Evolutionary conservation across 2,113 vertebrate species (phyloP), one percentile per base, ranked within the genome.

Genomic region (Onychorhynchus coronatus): DNA sequence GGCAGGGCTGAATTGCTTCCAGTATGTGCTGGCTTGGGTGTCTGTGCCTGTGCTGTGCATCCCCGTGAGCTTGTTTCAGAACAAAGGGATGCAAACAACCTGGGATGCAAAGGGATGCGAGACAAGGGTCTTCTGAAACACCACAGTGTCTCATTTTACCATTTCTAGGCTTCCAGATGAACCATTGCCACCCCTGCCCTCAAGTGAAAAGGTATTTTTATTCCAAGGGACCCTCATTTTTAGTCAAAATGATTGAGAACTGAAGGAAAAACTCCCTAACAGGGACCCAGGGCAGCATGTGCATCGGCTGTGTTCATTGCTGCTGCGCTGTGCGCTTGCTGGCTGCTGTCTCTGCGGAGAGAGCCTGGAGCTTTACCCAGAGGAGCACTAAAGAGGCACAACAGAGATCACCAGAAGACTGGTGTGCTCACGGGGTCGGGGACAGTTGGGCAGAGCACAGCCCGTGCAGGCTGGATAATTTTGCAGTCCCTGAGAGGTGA

Each of bases 71-170:
- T 90, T 78, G 0, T 71, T 42, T 55, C 52, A 75, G 73, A 96
- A 86, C 88, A 94, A 93, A 91, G 85, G 53, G 49, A 88, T 39
- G 58, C 56, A 83, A 77, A 80, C 55, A 58, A 46, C 63, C 88
- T 52, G 86, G 30, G 42, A 80, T 35, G 49, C 21, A 6, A 21
- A 42, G 27, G 50, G 63, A 70, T 55, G 41, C 0, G 7, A 73
- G 70, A 19, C n/a, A 16, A 71, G 27, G 61, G 47, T n/a, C 77
- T 89, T 46, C 70, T 52, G 52, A 77, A 91, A 63, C n/a, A 46
- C 28, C 44, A 11, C 0, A 0, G 13, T 15, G 14, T 11, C 33
- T 66, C 19, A 30, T 30, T 62, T 55, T 27, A 39, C 30, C 7
- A 0, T 44, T 79, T 52, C 22, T 2, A 35, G 33, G 70, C 66